These are phyloP conservation scores for Heliothis virescens DNA, from an alignment of 1,140 invertebrate species.

Conservation along the genomic window DNA sequence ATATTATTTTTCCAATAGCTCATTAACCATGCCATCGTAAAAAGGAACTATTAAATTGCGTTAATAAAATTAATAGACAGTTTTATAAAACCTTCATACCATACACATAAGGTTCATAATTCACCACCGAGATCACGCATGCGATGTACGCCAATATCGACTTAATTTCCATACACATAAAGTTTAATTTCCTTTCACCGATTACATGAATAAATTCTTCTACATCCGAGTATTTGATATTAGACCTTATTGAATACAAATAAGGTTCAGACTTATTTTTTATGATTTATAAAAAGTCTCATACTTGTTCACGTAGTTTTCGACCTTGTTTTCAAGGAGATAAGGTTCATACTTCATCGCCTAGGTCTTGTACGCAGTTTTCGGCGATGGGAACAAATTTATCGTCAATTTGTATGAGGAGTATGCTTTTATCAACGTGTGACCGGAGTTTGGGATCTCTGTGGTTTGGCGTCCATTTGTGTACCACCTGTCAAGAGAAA, in stretches of 20 bases:
- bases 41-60: conserved; percentile 23
- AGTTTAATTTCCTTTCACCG: background rate
- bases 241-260: background rate
- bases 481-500: conserved; percentile 89
- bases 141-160: background rate
- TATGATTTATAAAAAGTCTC: conserved; percentile 5
- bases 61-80: conserved; percentile 13
- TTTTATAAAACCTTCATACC: conserved; percentile 10
- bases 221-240: background rate
- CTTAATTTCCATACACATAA: background rate
- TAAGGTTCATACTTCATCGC: conserved; percentile 88
- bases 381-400: conserved; percentile 97
- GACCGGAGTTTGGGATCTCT: conserved; percentile 94
- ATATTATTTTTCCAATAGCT: no score
- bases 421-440: conserved; percentile 95
- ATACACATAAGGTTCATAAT: conserved; percentile 32
- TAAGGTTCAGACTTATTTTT: conserved; percentile 34
- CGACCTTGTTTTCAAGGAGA: conserved; percentile 2
- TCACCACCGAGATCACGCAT: conserved; percentile 23
- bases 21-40: background rate
- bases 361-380: conserved; percentile 93
- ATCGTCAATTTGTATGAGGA: conserved; percentile 97
- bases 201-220: background rate
- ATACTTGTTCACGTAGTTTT: conserved; percentile 4
- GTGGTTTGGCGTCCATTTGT: conserved; percentile 96